Base-by-base conservation (phyloP, 1,140 invertebrate species). In the Adoxophyes honmai region DNA sequence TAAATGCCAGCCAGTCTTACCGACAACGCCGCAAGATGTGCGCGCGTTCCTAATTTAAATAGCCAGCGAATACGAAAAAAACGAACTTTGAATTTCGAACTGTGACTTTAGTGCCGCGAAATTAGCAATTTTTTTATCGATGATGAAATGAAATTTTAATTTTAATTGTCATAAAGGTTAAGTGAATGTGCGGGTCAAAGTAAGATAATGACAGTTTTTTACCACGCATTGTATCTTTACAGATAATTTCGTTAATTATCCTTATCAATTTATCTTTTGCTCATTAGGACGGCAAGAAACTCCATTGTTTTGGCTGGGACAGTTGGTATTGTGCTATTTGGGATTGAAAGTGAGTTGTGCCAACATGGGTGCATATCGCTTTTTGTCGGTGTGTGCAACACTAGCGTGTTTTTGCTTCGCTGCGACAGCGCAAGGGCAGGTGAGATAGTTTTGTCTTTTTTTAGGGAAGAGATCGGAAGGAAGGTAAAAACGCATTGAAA, bases 341-440 rank as follows among this genome's bases (percentile, higher is more conserved):
- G n/a, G 35, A 11, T 28, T 9, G 18, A 34, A 52, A 42, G 52
- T 54, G 58, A 55, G 53, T 33, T 52, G 62, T 72, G 66, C 61
- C 59, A 62, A 55, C 57, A 79, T 79, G 74, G 60, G 64, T 68
- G 57, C 36, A 48, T 60, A 59, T 48, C 56, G 60, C 52, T 59
- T 72, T 64, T 68, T 72, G 44, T 60, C 61, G 39, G 62, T 72
- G 67, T 72, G 60, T 64, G 70, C 64, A 44, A 60, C 59, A 6
- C 34, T 73, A 16, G 51, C 58, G 38, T 70, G 62, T 36, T 51
- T 72, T 8, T 63, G 55, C 52, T 59, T 61, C 34, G 64, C 58
- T 11, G 38, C 21, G 1, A 48, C 52, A 8, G 63, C 57, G 13
- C 35, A 37, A 9, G 52, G 58, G n/a, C 59, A 75, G 76, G 71